Evolutionary conservation across 2,888 invertebrate species (phyloP), one percentile per base, ranked within the genome.

Genomic region (Ischnus inquisitorius): DNA sequence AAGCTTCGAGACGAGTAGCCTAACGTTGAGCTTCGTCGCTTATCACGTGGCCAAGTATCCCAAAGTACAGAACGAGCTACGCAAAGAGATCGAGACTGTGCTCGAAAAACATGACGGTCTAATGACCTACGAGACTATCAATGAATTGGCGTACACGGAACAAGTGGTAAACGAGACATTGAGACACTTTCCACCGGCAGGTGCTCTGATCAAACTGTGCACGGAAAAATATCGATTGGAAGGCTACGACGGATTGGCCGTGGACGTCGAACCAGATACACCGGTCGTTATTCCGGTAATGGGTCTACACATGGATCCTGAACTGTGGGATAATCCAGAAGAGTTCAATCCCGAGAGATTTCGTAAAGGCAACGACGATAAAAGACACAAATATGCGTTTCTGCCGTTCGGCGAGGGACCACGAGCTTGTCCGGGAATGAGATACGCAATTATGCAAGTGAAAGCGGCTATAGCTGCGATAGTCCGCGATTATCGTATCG

Each of bases 1-100:
- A 41, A 94, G 94, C 1, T 94, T 93, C 85, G 95, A 95, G 88
- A 95, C 95, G 1, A 94, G 95, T 0, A 94, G 94, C 39, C 93
- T 94, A 1, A 91, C 94, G 1, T 88, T 94, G 75, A 92, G 93
- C 16, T 94, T 94, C 79, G 90, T 93, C 3, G 88, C 94, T 0
- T 94, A 94, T 85, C 92, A 94, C 85, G 86, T 95, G 2, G 94
- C 94, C 2, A 85, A 93, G 8, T 89, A 94, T 86, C 92, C 88
- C 16, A 90, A 94, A 2, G 89, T 94, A 41, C 95, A 95, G 84
- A 90, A 93, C 1, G 93, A 90, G 85, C 85, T 94, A 12, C 90
- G 94, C 16, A 85, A 92, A 22, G 95, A 95, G 90, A 93, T 95
- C 51, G 85, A 90, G 1, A 85, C 88, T 6, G 87, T 90, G 5